Evolutionary conservation across 2,888 invertebrate genomes (phyloP).

Genomic region (Syrphus vitripennis): DNA sequence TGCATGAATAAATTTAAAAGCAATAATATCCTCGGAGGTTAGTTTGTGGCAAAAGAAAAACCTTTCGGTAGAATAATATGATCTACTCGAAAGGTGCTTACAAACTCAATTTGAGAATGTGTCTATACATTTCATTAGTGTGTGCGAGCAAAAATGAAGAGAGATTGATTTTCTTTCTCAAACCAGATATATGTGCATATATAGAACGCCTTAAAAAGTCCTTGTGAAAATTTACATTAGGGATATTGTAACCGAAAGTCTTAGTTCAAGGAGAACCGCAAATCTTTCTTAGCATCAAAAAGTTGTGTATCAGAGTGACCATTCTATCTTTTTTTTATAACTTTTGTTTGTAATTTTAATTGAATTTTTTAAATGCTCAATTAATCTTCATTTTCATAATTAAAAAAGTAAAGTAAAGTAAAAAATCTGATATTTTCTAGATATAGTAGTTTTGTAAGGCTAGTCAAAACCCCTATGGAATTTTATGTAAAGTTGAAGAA

Average conservation of each 20-base stretch:
- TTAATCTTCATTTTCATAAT: no score
- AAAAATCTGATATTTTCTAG: no score
- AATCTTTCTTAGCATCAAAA: slow-evolving; percentile 12
- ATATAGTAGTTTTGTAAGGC: no score
- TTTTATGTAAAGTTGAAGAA: no score
- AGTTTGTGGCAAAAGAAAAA: slow-evolving; percentile 14
- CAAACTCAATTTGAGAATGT: slow-evolving; percentile 14
- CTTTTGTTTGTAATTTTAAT: no score
- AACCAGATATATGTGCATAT: no score
- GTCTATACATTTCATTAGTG: background rate
- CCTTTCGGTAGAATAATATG: slow-evolving; percentile 13
- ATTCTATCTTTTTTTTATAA: background rate
- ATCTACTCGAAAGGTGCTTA: slow-evolving; percentile 20
- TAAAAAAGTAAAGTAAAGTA: no score
- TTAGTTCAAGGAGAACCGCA: slow-evolving; percentile 27
- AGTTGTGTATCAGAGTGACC: background rate
- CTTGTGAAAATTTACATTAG: slow-evolving; percentile 6
- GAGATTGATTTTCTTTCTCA: background rate
- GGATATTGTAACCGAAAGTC: slow-evolving; percentile 20
- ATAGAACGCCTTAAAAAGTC: slow-evolving; percentile 23
- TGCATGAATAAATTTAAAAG: slow-evolving; percentile 64
- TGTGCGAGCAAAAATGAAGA: background rate
- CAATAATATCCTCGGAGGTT: slow-evolving; percentile 31
- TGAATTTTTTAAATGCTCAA: no score
- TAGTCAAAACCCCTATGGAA: no score